phyloP scores from a whole-genome alignment of 2,113 vertebrate species.

The Pterocles orientalis region DNA sequence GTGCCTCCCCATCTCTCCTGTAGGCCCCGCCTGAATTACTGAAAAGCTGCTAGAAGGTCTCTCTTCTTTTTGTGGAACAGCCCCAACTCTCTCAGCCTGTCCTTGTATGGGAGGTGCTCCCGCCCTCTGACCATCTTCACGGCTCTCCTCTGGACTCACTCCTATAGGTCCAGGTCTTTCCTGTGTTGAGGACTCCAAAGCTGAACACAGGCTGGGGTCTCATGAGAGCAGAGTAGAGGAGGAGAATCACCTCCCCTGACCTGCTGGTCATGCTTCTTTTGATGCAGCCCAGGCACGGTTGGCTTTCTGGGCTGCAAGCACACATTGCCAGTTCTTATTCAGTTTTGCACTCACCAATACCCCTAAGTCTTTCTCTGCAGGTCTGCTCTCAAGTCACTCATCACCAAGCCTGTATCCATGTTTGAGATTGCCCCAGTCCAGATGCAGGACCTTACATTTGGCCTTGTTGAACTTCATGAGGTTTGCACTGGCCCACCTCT shows the following conservation, averaged over 20 bases:
- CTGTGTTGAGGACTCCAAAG: neutral
- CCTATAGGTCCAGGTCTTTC: neutral
- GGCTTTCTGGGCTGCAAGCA: too few species aligned
- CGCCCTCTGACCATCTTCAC: neutral
- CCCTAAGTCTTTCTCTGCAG: too few species aligned
- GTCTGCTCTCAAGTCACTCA: neutral
- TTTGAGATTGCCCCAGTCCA: too few species aligned
- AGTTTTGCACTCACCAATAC: too few species aligned
- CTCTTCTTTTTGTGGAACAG: too few species aligned
- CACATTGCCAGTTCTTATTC: too few species aligned
- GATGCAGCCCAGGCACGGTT: too few species aligned
- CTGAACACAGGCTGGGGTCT: rapidly evolving
- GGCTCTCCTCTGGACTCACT: neutral
- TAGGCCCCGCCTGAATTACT: too few species aligned
- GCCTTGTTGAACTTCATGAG: neutral
- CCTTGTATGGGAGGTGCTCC: neutral
- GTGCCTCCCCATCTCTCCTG: too few species aligned
- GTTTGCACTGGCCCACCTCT: neutral
- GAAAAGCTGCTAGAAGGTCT: too few species aligned
- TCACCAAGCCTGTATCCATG: rapidly evolving
- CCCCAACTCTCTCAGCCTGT: too few species aligned
- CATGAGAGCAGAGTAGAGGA: neutral
- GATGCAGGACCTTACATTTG: neutral
- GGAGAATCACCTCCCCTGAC: neutral
- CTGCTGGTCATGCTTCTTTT: too few species aligned